These are phyloP conservation scores for Halyomorpha halys DNA, from an alignment of 1,140 invertebrate species.

Conservation along the genomic window DNA sequence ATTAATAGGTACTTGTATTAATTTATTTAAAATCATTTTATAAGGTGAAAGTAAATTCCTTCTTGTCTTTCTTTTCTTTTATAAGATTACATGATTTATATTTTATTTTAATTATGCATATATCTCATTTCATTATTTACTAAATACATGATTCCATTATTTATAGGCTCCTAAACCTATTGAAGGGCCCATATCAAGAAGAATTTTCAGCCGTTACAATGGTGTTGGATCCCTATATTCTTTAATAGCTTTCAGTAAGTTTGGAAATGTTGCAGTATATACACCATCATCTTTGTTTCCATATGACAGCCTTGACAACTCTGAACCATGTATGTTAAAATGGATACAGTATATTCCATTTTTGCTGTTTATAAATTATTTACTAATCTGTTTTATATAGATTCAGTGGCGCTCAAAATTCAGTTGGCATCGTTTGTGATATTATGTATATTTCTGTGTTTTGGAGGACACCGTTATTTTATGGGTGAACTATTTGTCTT, in stretches of 20 bases:
- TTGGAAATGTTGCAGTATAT: constrained; percentile 44
- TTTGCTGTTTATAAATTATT: neutral
- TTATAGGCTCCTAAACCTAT: neutral
- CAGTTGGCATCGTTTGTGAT: constrained; percentile 44
- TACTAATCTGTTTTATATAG: constrained; percentile 33
- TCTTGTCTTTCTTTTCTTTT: too few species aligned
- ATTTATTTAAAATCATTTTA: too few species aligned
- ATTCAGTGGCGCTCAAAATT: constrained; percentile 38
- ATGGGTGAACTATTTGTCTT: constrained; percentile 47
- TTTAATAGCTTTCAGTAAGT: constrained; percentile 43
- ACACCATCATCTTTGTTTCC: constrained; percentile 54
- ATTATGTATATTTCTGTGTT: constrained; percentile 46
- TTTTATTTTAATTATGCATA: too few species aligned
- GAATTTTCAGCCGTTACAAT: constrained; percentile 48
- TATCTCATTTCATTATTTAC: too few species aligned
- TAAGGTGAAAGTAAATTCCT: too few species aligned
- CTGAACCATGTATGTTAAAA: neutral
- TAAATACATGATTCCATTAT: neutral
- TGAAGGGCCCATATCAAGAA: constrained; percentile 34
- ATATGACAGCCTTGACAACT: constrained; percentile 35
- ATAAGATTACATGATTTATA: too few species aligned
- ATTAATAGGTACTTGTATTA: too few species aligned
- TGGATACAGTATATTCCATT: neutral
- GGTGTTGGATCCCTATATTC: constrained; percentile 53
- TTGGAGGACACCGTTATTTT: constrained; percentile 51